phyloP scores from a whole-genome alignment of 2,888 invertebrate genomes.

The Carterocephalus palaemon region DNA sequence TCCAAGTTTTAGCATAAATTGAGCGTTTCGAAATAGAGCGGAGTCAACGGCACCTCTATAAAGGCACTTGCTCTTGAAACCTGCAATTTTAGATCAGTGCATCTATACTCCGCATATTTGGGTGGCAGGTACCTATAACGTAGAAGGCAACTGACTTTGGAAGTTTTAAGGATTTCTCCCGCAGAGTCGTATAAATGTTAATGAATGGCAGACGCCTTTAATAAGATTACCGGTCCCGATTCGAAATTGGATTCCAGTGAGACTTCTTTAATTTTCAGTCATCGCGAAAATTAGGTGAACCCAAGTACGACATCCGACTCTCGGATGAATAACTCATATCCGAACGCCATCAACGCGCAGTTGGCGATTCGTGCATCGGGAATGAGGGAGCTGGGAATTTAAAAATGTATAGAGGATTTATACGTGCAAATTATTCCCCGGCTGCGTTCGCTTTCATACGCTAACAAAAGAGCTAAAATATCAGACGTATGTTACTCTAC shows the following conservation, averaged over 20 bases:
- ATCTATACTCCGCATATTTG: constrained; percentile 44
- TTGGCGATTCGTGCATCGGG: constrained; percentile 17
- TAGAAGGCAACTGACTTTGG: constrained; percentile 45
- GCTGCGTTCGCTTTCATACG: constrained; percentile 1
- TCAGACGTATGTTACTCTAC: not conserved
- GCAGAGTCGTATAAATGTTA: constrained; percentile 74
- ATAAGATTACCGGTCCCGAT: constrained; percentile 73
- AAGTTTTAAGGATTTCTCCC: constrained; percentile 64
- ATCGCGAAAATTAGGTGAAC: constrained; percentile 66
- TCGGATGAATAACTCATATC: constrained; percentile 22
- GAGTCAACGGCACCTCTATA: constrained; percentile 50
- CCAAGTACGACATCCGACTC: constrained; percentile 41
- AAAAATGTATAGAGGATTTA: constrained; percentile 22
- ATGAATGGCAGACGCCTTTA: constrained; percentile 73
- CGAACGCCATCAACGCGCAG: constrained; percentile 20
- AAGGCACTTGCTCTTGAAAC: constrained; percentile 57
- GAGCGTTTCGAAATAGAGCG: constrained; percentile 45
- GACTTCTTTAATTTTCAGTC: constrained; percentile 75
- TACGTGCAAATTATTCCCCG: constrained; percentile 16
- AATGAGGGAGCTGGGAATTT: constrained; percentile 11
- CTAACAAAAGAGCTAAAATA: constrained; percentile 5
- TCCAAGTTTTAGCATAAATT: constrained; percentile 57
- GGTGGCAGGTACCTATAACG: constrained; percentile 43
- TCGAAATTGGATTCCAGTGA: constrained; percentile 72
- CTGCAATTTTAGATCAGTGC: constrained; percentile 67